Conservation (phyloP, 2,797 vertebrate genomes). For the Silurus aristotelis region DNA sequence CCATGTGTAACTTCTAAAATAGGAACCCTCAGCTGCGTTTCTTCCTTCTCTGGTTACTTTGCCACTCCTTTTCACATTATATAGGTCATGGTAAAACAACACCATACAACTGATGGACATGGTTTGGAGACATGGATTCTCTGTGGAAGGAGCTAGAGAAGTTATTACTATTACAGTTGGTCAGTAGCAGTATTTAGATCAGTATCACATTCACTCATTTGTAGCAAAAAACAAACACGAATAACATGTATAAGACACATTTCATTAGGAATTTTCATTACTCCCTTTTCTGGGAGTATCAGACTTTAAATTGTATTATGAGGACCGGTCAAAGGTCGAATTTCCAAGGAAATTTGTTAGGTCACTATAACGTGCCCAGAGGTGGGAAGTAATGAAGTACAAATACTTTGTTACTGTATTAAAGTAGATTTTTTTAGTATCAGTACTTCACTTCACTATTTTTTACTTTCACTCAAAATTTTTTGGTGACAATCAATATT, state of each 20-base stretch:
- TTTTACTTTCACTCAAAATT: too few species aligned
- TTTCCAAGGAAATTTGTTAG: too few species aligned
- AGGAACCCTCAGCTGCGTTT: neutral
- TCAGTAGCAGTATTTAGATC: neutral
- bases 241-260: neutral
- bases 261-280: neutral
- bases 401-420: too few species aligned
- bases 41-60: neutral
- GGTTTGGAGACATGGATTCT: neutral
- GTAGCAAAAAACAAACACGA: too few species aligned
- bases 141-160: neutral
- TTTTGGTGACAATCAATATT: too few species aligned
- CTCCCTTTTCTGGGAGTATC: neutral
- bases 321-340: too few species aligned
- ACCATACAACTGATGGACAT: neutral
- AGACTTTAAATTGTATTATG: neutral
- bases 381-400: too few species aligned
- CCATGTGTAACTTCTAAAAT: conserved; percentile 3
- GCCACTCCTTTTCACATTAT: neutral
- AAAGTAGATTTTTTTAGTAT: too few species aligned
- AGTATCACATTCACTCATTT: too few species aligned
- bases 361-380: too few species aligned
- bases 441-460: too few species aligned
- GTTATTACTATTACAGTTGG: neutral
- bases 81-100: neutral